A percentile compares a stretch with the other conserved stretches of the same genome.
Evolutionary conservation across 1,140 invertebrate species (phyloP).

Genomic region (Drosophila neocordata): DNA sequence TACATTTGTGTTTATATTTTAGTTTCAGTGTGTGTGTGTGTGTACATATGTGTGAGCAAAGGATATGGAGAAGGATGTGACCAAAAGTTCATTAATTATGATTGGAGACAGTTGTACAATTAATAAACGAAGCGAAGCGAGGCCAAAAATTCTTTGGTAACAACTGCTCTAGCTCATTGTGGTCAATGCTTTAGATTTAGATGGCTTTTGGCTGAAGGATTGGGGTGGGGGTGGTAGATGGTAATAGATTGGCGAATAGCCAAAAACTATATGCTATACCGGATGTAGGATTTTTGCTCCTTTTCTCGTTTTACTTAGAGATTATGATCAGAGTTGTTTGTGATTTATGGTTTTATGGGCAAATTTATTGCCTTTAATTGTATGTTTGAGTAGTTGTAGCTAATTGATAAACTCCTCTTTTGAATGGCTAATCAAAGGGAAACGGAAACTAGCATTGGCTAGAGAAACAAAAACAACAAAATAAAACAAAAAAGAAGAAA

Average conservation of each 20-base stretch:
- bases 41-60: no score
- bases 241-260: conserved; percentile 11
- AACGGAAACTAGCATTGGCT: no score
- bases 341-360: conserved; percentile 64
- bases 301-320: conserved; percentile 49
- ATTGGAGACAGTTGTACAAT: conserved; percentile 80
- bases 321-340: conserved; percentile 73
- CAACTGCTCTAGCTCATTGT: conserved; percentile 26
- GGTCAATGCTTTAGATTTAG: conserved; percentile 26
- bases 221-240: neutral
- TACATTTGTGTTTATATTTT: conserved; percentile 68
- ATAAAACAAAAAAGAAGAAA: no score
- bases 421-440: neutral
- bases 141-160: conserved; percentile 31
- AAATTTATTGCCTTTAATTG: conserved; percentile 79
- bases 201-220: neutral
- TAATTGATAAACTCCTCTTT: conserved; percentile 7
- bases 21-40: conserved; percentile 29
- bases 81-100: conserved; percentile 77
- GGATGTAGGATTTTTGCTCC: conserved; percentile 12
- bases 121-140: conserved; percentile 60
- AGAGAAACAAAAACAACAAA: no score
- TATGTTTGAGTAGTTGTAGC: conserved; percentile 19
- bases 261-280: conserved; percentile 37
- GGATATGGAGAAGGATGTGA: conserved; percentile 55